phyloP scores from a whole-genome alignment of 2,888 invertebrate genomes.

The Sarcophaga subvicina region DNA sequence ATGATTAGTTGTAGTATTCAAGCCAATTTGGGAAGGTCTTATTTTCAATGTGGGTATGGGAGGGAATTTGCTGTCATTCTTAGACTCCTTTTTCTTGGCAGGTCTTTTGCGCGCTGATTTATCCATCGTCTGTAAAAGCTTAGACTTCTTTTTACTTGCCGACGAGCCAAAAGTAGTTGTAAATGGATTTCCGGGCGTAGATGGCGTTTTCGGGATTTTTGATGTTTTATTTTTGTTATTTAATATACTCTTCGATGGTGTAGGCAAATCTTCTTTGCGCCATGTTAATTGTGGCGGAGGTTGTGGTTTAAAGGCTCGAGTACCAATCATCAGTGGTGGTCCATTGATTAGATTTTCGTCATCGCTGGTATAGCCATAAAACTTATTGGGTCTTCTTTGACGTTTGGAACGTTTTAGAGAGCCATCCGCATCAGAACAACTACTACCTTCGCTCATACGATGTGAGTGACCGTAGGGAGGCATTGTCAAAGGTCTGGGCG shows the following conservation, averaged over 20 bases:
- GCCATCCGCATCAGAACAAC: slow-evolving; percentile 84
- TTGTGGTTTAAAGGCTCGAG: slow-evolving; percentile 82
- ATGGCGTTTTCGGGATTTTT: slow-evolving; percentile 71
- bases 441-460: slow-evolving; percentile 80
- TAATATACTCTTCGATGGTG: slow-evolving; percentile 81
- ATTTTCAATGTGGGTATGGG: slow-evolving; percentile 82
- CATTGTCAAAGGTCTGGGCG: slow-evolving; percentile 58
- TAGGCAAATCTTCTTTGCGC: slow-evolving; percentile 88
- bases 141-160: slow-evolving; percentile 67
- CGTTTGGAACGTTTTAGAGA: slow-evolving; percentile 88
- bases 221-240: slow-evolving; percentile 72
- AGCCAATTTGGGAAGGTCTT: slow-evolving; percentile 74
- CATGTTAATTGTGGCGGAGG: slow-evolving; percentile 87
- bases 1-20: slow-evolving; percentile 62
- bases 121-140: slow-evolving; percentile 42
- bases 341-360: slow-evolving; percentile 85
- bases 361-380: slow-evolving; percentile 94
- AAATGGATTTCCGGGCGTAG: slow-evolving; percentile 60
- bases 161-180: slow-evolving; percentile 25
- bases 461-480: slow-evolving; percentile 71
- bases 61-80: slow-evolving; percentile 79
- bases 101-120: slow-evolving; percentile 71
- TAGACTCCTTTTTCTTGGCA: slow-evolving; percentile 75
- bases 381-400: slow-evolving; percentile 91
- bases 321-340: slow-evolving; percentile 78